These are phyloP conservation scores for Pyrrhia umbra DNA, from an alignment of 2,888 invertebrate species.

Conservation along the genomic window DNA sequence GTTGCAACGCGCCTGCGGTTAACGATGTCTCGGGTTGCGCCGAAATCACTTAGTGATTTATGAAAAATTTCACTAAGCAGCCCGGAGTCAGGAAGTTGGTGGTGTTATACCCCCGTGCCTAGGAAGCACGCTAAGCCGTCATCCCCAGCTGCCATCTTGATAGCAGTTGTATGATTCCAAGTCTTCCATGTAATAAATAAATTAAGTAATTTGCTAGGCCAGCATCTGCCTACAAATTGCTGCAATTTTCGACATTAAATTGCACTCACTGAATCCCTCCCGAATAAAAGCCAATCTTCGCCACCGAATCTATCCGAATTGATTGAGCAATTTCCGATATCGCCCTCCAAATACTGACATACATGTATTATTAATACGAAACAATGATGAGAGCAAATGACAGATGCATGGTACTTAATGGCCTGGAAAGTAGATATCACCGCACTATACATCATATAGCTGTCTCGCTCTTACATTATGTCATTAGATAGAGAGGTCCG, in stretches of 20 bases:
- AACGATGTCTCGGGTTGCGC: too few species aligned
- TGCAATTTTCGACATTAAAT: conserved; percentile 31
- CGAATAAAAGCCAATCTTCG: conserved; percentile 44
- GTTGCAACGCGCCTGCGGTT: too few species aligned
- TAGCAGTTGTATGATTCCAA: too few species aligned
- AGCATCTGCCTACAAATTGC: conserved; percentile 7
- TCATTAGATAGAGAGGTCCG: conserved; percentile 53
- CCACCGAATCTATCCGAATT: conserved; percentile 42
- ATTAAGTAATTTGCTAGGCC: background rate
- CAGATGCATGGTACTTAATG: conserved; percentile 74
- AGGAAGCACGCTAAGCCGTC: too few species aligned
- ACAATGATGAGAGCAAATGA: conserved; percentile 61
- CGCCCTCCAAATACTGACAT: conserved; percentile 35
- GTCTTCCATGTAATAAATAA: background rate
- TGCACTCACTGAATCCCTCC: conserved; percentile 14
- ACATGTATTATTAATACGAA: conserved; percentile 49
- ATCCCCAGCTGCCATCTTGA: too few species aligned
- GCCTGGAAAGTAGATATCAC: conserved; percentile 77
- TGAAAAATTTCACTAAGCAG: too few species aligned
- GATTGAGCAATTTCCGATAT: conserved; percentile 53
- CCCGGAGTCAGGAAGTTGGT: too few species aligned
- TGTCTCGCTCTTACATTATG: conserved; percentile 49
- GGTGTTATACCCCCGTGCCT: too few species aligned
- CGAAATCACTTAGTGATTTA: too few species aligned
- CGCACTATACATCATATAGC: conserved; percentile 37